A percentile compares a stretch with the other conserved stretches of the same genome.
These are phyloP conservation scores for Engystomops pustulosus DNA, from an alignment of 2,113 vertebrate species.

Conservation along the genomic window DNA sequence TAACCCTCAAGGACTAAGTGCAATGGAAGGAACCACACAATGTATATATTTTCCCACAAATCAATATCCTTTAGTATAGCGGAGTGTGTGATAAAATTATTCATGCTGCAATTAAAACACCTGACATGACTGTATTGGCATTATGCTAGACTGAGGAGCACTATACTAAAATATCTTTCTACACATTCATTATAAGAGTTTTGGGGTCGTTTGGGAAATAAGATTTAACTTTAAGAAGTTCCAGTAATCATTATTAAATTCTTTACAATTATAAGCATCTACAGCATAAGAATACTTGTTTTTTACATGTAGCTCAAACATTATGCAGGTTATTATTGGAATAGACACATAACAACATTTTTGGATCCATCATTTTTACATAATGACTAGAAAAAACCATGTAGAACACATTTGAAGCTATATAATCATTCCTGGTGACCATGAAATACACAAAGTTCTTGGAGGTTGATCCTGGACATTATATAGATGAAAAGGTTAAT, in stretches of 20 bases:
- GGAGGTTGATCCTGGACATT: not conserved
- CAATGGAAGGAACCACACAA: not conserved
- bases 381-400: not conserved
- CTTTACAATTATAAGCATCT: not conserved
- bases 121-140: not conserved
- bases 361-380: not conserved
- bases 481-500: conserved; percentile 9
- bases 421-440: not conserved
- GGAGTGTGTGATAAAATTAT: too few relatives aligned
- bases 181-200: not conserved
- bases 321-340: not conserved
- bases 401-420: not conserved
- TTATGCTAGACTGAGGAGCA: too few relatives aligned
- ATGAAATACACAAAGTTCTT: not conserved
- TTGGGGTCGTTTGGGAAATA: not conserved
- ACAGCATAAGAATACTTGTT: not conserved
- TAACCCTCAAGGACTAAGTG: not conserved
- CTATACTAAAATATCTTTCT: not conserved
- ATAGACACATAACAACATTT: not conserved
- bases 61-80: not conserved
- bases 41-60: not conserved
- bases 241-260: not conserved
- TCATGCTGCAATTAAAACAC: not conserved
- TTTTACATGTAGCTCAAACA: not conserved
- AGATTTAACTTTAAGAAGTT: not conserved